These are phyloP conservation scores for Myiopsitta monachus DNA, from an alignment of 2,113 vertebrate genomes.

Conservation along the genomic window DNA sequence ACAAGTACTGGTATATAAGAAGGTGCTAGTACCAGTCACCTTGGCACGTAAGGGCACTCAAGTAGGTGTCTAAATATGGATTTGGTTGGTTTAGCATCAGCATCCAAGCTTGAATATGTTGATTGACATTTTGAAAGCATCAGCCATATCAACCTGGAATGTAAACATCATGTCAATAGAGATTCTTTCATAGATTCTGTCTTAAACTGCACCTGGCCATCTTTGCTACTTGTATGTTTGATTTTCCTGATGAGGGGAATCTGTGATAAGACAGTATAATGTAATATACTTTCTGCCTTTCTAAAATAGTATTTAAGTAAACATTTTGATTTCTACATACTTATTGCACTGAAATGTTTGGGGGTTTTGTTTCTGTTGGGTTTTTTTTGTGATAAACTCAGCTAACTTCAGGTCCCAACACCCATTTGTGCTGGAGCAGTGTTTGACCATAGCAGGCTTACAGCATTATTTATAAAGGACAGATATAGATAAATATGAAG, in stretches of 20 bases:
- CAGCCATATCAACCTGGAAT: conserved; percentile 5
- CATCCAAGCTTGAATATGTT: not conserved
- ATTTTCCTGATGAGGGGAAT: conserved; percentile 48
- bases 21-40: not conserved
- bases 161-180: not conserved
- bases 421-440: conserved; percentile 56
- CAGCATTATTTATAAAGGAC: conserved; percentile 81
- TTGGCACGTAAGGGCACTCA: not conserved
- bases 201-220: conserved; percentile 48
- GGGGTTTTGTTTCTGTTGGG: not conserved
- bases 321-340: conserved; percentile 72
- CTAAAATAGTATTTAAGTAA: conserved; percentile 74
- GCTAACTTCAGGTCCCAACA: conserved; percentile 67
- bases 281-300: conserved; percentile 73
- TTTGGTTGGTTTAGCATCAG: not conserved
- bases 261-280: conserved; percentile 65
- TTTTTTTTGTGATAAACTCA: conserved; percentile 43
- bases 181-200: conserved; percentile 27
- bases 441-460: conserved; percentile 73
- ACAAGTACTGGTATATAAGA: not conserved
- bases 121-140: conserved; percentile 31
- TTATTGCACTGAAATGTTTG: conserved; percentile 74
- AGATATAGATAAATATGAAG: conserved; percentile 79
- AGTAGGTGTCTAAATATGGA: not conserved
- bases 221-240: conserved; percentile 34